These are phyloP conservation scores for Campylorhamphus procurvoides DNA, from an alignment of 2,113 vertebrate genomes.

Conservation along the genomic window DNA sequence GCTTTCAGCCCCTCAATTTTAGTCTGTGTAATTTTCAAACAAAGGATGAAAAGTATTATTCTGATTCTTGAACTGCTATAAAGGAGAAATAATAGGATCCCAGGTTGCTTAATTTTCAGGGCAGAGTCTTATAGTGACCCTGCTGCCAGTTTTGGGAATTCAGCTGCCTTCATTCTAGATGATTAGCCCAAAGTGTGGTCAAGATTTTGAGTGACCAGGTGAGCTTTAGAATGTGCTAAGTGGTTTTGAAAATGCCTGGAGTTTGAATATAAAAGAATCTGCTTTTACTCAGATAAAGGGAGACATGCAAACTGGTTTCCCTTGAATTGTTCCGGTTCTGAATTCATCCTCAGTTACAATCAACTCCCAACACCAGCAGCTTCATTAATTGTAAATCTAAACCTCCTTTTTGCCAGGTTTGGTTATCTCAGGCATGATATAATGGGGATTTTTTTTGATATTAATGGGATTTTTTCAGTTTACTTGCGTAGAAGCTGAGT, in stretches of 20 bases:
- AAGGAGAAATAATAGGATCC: neutral
- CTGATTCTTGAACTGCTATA: neutral
- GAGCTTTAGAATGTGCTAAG: neutral
- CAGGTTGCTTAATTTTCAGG: neutral
- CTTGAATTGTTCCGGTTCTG: neutral
- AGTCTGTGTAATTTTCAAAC: neutral
- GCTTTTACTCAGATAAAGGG: neutral
- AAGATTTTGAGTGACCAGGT: neutral
- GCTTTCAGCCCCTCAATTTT: neutral
- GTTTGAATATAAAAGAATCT: neutral
- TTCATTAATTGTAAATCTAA: neutral
- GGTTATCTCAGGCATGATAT: neutral
- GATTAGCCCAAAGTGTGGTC: neutral
- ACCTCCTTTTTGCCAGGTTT: neutral
- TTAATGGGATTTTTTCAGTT: neutral
- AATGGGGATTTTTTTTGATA: neutral
- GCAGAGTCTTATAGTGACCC: neutral
- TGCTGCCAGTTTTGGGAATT: neutral
- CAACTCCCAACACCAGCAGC: neutral
- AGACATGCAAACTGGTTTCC: neutral
- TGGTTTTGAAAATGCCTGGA: neutral
- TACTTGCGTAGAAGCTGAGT: neutral
- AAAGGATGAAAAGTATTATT: neutral
- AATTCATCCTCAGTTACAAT: neutral
- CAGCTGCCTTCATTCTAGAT: neutral